These are phyloP conservation scores for Pollenia angustigena DNA, from an alignment of 2,888 invertebrate species.

Conservation along the genomic window DNA sequence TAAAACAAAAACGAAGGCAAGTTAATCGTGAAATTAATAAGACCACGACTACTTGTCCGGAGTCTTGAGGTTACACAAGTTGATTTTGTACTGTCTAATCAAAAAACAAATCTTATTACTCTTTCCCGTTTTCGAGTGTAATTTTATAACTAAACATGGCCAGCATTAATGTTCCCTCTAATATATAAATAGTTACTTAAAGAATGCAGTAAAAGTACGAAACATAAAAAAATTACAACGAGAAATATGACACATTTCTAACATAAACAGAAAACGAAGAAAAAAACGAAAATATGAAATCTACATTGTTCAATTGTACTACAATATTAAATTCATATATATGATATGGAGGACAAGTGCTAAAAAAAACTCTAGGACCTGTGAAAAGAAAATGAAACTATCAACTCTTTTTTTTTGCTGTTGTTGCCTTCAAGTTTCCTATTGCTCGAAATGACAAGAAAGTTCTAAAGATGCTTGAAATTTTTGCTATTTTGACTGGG, in stretches of 20 bases:
- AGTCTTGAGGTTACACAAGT: too few relatives aligned
- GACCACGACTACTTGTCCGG: too few relatives aligned
- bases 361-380: constrained; percentile 11
- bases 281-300: constrained; percentile 20
- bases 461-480: constrained; percentile 46
- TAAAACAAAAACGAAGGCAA: too few relatives aligned
- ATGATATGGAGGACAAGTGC: constrained; percentile 12
- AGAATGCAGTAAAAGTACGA: constrained; percentile 5
- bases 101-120: too few relatives aligned
- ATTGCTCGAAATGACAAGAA: constrained; percentile 30
- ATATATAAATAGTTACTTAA: neutral
- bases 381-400: constrained; percentile 35
- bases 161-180: constrained; percentile 18
- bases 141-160: neutral
- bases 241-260: constrained; percentile 46
- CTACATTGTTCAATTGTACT: constrained; percentile 49
- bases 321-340: constrained; percentile 28
- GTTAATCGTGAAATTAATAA: too few relatives aligned
- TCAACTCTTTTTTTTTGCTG: constrained; percentile 15
- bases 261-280: constrained; percentile 12
- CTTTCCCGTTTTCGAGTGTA: neutral
- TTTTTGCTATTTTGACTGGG: constrained; percentile 64
- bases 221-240: neutral
- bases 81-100: too few relatives aligned
- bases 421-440: constrained; percentile 35